A percentile compares a stretch with the other conserved stretches of the same genome.
phyloP scores from a whole-genome alignment of 2,888 invertebrate genomes.

The Agrotis exclamationis region DNA sequence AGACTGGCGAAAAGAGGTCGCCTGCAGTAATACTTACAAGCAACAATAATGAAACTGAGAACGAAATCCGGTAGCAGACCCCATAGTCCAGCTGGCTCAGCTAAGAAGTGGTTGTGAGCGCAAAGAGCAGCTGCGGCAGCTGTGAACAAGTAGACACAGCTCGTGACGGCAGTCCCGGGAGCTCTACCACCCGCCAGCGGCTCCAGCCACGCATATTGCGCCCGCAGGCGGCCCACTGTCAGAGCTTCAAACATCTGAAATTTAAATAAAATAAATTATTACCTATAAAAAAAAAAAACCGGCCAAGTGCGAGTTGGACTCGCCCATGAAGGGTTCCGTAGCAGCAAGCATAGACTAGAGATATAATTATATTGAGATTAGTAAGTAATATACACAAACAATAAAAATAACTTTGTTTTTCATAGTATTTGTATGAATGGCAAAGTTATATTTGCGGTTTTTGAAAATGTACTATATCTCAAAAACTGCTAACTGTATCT shows the following conservation, averaged over 20 bases:
- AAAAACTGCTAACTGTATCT: too few relatives aligned
- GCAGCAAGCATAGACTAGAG: too few relatives aligned
- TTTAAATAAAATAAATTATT: background rate
- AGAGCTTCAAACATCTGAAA: constrained; percentile 91
- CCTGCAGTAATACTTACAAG: constrained; percentile 88
- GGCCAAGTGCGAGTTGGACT: too few relatives aligned
- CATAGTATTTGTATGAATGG: too few relatives aligned
- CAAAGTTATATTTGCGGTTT: too few relatives aligned
- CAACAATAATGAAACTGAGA: constrained; percentile 92
- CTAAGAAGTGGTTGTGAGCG: constrained; percentile 92
- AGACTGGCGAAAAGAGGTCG: background rate
- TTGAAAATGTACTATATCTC: too few relatives aligned
- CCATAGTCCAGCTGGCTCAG: constrained; percentile 92
- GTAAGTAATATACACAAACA: too few relatives aligned
- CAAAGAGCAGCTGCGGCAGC: constrained; percentile 93
- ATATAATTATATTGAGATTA: too few relatives aligned
- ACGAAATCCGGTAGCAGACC: constrained; percentile 92
- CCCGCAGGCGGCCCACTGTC: constrained; percentile 94
- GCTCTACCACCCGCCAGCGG: constrained; percentile 94
- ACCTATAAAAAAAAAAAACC: too few relatives aligned
- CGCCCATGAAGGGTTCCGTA: too few relatives aligned
- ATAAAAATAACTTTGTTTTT: too few relatives aligned
- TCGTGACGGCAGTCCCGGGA: constrained; percentile 94
- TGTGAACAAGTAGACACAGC: constrained; percentile 93
- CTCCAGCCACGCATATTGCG: constrained; percentile 94